These are phyloP conservation scores for Spatula versicolor DNA, from an alignment of 2,797 vertebrate species.

Conservation along the genomic window DNA sequence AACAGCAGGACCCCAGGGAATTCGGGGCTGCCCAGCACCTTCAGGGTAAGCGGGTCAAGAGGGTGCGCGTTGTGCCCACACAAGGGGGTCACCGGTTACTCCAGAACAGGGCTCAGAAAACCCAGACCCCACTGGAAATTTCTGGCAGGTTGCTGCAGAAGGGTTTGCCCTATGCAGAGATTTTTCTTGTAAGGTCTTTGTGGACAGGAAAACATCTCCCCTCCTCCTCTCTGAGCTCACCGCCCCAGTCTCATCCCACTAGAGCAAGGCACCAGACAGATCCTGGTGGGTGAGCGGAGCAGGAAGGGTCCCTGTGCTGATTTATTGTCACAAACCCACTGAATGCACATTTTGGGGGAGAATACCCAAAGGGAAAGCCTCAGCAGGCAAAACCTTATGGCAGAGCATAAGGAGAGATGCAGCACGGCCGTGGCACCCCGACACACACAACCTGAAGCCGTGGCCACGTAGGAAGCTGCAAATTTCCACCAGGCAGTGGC, in stretches of 20 bases:
- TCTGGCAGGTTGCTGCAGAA: background rate
- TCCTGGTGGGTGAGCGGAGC: background rate
- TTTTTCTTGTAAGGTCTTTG: background rate
- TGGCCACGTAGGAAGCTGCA: background rate
- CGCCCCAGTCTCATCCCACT: background rate
- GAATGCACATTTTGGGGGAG: background rate
- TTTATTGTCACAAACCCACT: accelerated
- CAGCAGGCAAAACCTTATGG: background rate
- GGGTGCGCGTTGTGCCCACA: background rate
- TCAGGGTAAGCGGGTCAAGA: background rate
- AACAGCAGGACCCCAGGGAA: background rate
- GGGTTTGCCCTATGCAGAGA: background rate
- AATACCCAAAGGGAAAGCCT: background rate
- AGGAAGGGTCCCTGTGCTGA: background rate
- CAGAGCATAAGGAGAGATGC: background rate
- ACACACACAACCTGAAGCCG: background rate
- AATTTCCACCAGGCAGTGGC: background rate
- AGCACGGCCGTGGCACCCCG: accelerated
- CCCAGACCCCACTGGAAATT: background rate
- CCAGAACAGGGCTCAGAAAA: background rate
- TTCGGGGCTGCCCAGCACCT: accelerated
- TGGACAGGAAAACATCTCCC: background rate
- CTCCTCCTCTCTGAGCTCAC: background rate
- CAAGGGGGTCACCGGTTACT: background rate
- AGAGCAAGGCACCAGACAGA: background rate